phyloP scores from a whole-genome alignment of 2,888 invertebrate species.

The Dolichopus griseipennis region DNA sequence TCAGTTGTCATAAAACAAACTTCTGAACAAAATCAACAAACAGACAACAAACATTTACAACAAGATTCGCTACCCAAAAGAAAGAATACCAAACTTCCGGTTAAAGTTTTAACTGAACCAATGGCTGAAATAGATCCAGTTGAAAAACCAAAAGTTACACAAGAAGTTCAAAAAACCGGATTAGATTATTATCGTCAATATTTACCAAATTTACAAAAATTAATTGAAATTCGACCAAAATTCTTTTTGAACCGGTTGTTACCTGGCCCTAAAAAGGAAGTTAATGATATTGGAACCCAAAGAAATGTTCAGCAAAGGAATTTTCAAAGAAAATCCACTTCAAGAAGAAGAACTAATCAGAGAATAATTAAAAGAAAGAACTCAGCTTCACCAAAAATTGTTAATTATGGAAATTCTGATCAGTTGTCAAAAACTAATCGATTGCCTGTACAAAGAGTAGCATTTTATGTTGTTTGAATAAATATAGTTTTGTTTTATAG shows the following conservation, averaged over 20 bases:
- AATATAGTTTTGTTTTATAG: neutral
- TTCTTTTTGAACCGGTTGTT: neutral
- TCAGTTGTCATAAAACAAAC: neutral
- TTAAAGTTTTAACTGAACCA: neutral
- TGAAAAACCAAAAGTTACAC: neutral
- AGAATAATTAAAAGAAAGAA: neutral
- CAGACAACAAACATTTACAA: too few species aligned
- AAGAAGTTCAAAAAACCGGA: neutral
- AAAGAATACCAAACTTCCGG: neutral
- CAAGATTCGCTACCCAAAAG: neutral
- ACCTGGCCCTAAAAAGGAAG: neutral
- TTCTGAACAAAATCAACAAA: neutral
- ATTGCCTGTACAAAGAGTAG: neutral
- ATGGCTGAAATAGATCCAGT: too few species aligned
- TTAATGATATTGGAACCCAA: neutral
- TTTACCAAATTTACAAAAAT: constrained; percentile 1
- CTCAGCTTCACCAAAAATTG: neutral
- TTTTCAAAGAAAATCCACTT: neutral
- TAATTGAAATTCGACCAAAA: neutral
- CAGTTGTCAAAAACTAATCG: neutral
- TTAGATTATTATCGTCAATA: neutral
- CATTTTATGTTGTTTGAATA: neutral
- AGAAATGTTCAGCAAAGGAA: neutral
- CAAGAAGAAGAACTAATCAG: neutral
- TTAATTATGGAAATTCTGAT: neutral